Conservation (phyloP, 1,140 invertebrate genomes). For the Drosophila quadrilineata region DNA sequence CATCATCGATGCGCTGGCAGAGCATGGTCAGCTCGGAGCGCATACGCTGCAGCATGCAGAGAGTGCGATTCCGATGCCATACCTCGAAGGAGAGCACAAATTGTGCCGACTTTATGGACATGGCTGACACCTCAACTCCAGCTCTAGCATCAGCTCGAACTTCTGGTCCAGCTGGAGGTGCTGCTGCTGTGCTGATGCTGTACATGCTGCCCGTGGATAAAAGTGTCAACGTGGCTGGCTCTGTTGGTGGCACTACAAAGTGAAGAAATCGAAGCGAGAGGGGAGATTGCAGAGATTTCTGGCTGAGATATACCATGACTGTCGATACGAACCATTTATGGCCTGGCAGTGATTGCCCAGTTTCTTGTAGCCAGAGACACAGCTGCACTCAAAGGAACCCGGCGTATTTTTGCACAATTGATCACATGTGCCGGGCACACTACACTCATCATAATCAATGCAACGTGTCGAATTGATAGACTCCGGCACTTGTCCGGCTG, state of each 20-base stretch:
- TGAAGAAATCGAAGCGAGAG: conserved; percentile 20
- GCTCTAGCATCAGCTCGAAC: conserved; percentile 1
- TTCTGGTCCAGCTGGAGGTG: too few relatives aligned
- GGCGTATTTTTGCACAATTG: conserved; percentile 89
- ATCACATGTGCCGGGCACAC: conserved; percentile 88
- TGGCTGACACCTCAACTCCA: neutral
- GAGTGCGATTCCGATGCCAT: conserved; percentile 84
- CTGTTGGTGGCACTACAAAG: conserved; percentile 55
- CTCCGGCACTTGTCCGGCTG: conserved; percentile 86
- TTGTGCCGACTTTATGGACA: conserved; percentile 22
- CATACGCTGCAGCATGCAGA: conserved; percentile 87
- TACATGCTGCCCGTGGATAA: conserved; percentile 54
- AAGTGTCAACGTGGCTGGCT: conserved; percentile 55
- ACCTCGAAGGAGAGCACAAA: conserved; percentile 64
- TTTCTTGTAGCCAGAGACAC: conserved; percentile 88
- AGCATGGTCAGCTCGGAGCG: conserved; percentile 76
- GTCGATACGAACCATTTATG: conserved; percentile 86
- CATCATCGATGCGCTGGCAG: conserved; percentile 85
- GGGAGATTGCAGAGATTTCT: neutral
- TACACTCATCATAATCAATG: conserved; percentile 89
- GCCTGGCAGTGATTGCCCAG: conserved; percentile 84
- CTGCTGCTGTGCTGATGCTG: conserved; percentile 45
- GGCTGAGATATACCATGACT: neutral
- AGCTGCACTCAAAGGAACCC: conserved; percentile 88
- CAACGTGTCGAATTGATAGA: conserved; percentile 85